phyloP scores from a whole-genome alignment of 2,888 invertebrate genomes.

The Chymomyza amoena region DNA sequence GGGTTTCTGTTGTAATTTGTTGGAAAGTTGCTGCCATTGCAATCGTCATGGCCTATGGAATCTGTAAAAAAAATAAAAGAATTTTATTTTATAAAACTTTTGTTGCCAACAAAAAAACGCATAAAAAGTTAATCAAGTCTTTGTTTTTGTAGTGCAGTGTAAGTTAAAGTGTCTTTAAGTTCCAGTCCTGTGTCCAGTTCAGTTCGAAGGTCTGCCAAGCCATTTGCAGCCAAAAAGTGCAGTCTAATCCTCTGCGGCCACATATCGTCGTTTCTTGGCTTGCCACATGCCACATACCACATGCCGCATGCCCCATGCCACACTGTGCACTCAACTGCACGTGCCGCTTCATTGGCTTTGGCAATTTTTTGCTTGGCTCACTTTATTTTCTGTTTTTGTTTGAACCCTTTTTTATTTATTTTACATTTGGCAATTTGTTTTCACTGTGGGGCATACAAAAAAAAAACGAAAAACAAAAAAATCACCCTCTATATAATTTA shows the following conservation, averaged over 20 bases:
- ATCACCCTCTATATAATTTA: constrained; percentile 36
- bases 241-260: constrained; percentile 54
- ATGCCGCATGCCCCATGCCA: too few species aligned
- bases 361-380: constrained; percentile 50
- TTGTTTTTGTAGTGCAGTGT: not conserved
- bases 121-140: not conserved
- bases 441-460: constrained; percentile 19
- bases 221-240: not conserved
- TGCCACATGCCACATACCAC: not conserved
- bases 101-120: not conserved
- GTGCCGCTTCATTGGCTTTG: constrained; percentile 65
- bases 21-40: constrained; percentile 78
- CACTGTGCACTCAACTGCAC: constrained; percentile 32
- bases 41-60: constrained; percentile 90
- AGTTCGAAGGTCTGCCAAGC: not conserved
- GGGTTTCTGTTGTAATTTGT: constrained; percentile 59
- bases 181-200: not conserved
- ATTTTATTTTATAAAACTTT: not conserved
- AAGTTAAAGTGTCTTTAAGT: not conserved
- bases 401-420: not conserved
- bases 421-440: constrained; percentile 41
- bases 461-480: not conserved
- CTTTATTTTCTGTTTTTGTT: constrained; percentile 6
- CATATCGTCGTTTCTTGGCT: constrained; percentile 36
- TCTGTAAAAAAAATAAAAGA: constrained; percentile 79